Percentiles rank a stretch among this genome's conserved stretches.
Evolutionary conservation across 1,140 invertebrate genomes (phyloP).

Genomic region (Eupeodes corollae): DNA sequence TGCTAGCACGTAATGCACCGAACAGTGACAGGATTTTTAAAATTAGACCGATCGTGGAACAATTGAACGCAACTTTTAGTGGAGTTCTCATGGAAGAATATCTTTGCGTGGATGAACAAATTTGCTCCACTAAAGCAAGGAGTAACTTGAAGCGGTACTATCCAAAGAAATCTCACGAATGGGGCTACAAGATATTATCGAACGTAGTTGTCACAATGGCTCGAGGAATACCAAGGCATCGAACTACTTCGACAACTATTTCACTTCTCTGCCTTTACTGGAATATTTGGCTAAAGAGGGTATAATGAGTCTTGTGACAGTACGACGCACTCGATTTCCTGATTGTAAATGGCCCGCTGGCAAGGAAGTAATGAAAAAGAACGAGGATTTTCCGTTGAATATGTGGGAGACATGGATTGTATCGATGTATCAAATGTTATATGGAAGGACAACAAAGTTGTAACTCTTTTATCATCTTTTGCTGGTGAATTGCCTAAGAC

Average conservation of each 20-base stretch:
- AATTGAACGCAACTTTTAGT: no score
- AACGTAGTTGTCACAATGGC: constrained; percentile 18
- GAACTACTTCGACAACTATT: constrained; percentile 16
- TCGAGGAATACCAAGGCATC: background rate
- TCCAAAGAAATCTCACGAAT: constrained; percentile 2
- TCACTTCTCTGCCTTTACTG: no score
- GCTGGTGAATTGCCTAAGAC: no score
- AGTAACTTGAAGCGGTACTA: constrained; percentile 6
- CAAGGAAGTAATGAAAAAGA: background rate
- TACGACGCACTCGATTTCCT: background rate
- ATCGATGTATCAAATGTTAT: background rate
- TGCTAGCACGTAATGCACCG: background rate
- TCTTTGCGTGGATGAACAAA: no score
- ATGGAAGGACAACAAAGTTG: no score
- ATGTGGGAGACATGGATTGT: constrained; percentile 19
- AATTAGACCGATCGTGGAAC: constrained; percentile 5
- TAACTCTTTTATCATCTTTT: no score
- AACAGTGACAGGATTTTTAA: background rate
- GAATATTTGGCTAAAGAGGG: no score
- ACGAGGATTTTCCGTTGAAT: background rate
- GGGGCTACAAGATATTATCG: constrained; percentile 13
- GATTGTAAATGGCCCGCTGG: background rate
- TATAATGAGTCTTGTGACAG: background rate
- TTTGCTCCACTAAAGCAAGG: constrained; percentile 2
- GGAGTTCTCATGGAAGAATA: no score